A percentile compares a stretch with the other conserved stretches of the same genome.
phyloP scores from a whole-genome alignment of 2,113 vertebrate genomes.

The Leuciscus idus region DNA sequence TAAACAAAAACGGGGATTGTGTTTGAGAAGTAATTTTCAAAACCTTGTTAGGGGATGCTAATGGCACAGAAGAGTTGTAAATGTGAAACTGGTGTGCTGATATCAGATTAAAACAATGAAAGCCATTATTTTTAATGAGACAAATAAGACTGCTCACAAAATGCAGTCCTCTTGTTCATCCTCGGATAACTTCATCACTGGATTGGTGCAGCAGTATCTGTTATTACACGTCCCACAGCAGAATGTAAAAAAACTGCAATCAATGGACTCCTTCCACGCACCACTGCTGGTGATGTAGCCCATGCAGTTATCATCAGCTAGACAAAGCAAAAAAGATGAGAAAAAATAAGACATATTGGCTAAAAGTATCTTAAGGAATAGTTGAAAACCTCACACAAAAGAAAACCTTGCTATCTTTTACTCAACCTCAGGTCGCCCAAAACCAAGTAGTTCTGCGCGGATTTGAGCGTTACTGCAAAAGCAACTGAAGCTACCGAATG shows the following conservation, averaged over 20 bases:
- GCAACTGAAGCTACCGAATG: no score
- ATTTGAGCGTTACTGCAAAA: no score
- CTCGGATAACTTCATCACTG: fast-evolving
- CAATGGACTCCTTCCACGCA: fast-evolving
- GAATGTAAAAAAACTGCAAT: fast-evolving
- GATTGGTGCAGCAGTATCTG: slow-evolving; percentile 58
- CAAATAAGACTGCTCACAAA: slow-evolving; percentile 56
- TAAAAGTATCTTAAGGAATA: no score
- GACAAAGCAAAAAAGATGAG: slow-evolving; percentile 44
- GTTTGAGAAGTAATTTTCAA: background rate
- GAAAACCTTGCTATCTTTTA: background rate
- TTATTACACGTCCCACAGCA: slow-evolving; percentile 66
- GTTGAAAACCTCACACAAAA: background rate
- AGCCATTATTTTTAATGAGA: background rate
- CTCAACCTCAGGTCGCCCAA: background rate
- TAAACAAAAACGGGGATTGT: background rate
- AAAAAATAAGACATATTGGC: background rate
- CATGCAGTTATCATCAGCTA: slow-evolving; percentile 46
- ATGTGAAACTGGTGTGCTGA: background rate
- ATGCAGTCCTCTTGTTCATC: slow-evolving; percentile 36
- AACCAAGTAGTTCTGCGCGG: background rate
- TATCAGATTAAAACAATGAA: background rate
- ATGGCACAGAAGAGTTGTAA: background rate
- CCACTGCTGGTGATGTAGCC: fast-evolving
- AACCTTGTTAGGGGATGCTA: background rate